Percentiles rank a stretch among this genome's conserved stretches.
Evolutionary conservation across 2,797 vertebrate species (phyloP).

Genomic region (Artibeus jamaicensis): DNA sequence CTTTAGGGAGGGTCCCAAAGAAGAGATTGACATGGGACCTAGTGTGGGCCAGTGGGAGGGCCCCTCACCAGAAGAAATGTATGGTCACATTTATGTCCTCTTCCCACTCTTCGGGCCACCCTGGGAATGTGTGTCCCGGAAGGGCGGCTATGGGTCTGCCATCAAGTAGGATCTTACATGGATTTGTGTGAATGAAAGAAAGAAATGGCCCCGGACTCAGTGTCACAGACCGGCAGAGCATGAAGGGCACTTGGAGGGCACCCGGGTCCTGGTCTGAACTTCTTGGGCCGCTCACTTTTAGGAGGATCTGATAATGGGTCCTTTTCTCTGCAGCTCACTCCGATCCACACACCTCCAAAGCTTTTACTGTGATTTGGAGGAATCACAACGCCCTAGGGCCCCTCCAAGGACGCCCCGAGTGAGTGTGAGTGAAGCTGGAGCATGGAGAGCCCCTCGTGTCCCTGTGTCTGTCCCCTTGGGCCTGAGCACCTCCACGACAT

Average conservation of each 20-base stretch:
- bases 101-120: background rate
- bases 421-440: background rate
- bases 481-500: background rate
- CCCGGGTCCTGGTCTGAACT: fast-evolving
- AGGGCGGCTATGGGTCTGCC: background rate
- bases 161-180: background rate
- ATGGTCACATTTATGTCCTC: background rate
- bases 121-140: background rate
- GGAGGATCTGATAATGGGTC: background rate
- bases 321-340: background rate
- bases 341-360: background rate
- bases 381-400: fast-evolving
- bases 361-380: background rate
- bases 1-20: background rate
- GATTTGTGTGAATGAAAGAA: background rate
- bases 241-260: too few relatives aligned
- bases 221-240: background rate
- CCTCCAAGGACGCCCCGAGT: background rate
- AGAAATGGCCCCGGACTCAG: background rate
- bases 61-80: background rate
- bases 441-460: background rate
- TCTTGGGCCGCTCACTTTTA: background rate
- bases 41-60: background rate
- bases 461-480: background rate
- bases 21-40: fast-evolving